A percentile compares a stretch with the other conserved stretches of the same genome.
These are phyloP conservation scores for Aphelocoma californica DNA, from an alignment of 2,797 vertebrate species.

Conservation along the genomic window DNA sequence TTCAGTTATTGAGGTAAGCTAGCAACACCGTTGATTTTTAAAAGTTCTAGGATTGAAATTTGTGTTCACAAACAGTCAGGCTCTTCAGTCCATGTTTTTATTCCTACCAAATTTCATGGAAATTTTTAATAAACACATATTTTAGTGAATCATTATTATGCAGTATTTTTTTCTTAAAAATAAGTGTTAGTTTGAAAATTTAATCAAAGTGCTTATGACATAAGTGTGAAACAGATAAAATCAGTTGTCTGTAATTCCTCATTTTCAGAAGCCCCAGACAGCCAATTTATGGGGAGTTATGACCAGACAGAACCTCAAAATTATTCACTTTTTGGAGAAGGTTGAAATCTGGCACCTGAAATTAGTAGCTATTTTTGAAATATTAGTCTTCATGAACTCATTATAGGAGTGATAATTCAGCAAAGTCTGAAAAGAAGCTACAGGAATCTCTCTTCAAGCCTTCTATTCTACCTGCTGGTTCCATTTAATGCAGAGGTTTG, in stretches of 20 bases:
- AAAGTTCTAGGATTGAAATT: neutral
- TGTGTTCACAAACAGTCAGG: neutral
- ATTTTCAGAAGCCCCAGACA: neutral
- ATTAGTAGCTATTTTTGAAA: constrained; percentile 20
- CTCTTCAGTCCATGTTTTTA: neutral
- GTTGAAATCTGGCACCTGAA: neutral
- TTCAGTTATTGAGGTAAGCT: neutral
- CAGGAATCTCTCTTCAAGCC: neutral
- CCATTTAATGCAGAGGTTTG: neutral
- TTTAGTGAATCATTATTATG: neutral
- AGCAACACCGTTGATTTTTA: neutral
- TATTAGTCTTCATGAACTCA: neutral
- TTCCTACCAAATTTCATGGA: neutral
- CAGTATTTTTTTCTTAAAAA: neutral
- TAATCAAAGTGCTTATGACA: neutral
- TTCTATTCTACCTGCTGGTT: neutral
- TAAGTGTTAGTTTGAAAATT: neutral
- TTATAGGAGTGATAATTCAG: neutral
- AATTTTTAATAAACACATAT: neutral
- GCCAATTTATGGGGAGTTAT: neutral
- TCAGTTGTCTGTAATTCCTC: neutral
- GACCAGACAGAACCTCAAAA: neutral
- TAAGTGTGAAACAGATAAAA: neutral
- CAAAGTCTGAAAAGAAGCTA: neutral
- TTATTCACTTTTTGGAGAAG: neutral